Percentiles rank a stretch among this genome's conserved stretches.
These are phyloP conservation scores for Melinaea marsaeus DNA, from an alignment of 2,888 invertebrate species.

Conservation along the genomic window DNA sequence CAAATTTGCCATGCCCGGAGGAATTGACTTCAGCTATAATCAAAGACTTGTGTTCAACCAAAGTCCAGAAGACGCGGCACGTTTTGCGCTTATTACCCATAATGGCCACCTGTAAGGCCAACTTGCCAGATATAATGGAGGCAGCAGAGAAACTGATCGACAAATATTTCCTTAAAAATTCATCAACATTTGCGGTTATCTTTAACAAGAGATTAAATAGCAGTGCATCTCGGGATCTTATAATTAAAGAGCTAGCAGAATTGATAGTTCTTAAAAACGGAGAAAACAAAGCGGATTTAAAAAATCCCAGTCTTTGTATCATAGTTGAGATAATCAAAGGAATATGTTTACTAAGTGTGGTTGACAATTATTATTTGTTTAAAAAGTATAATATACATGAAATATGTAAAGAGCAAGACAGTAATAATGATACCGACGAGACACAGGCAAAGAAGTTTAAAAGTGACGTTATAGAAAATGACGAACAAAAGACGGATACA, in stretches of 20 bases:
- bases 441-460: constrained; percentile 69
- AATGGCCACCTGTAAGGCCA: constrained; percentile 88
- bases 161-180: constrained; percentile 83
- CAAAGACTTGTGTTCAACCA: constrained; percentile 82
- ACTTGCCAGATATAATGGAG: constrained; percentile 84
- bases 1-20: constrained; percentile 86
- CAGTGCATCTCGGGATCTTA: constrained; percentile 81
- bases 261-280: constrained; percentile 82
- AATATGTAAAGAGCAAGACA: constrained; percentile 64
- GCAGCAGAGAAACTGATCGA: constrained; percentile 83
- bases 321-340: constrained; percentile 90
- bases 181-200: constrained; percentile 85
- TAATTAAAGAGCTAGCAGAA: constrained; percentile 86
- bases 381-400: constrained; percentile 92
- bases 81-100: constrained; percentile 90
- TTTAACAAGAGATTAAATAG: constrained; percentile 89
- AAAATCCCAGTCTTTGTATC: constrained; percentile 85
- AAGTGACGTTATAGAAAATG: constrained; percentile 47
- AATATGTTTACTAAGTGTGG: constrained; percentile 87
- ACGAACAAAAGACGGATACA: constrained; percentile 36
- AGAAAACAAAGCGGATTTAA: constrained; percentile 87
- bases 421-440: constrained; percentile 55
- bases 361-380: constrained; percentile 86
- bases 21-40: constrained; percentile 84
- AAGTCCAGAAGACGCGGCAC: constrained; percentile 84